Conservation (phyloP, 2,113 vertebrate genomes). For the Microcebus jonahi region DNA sequence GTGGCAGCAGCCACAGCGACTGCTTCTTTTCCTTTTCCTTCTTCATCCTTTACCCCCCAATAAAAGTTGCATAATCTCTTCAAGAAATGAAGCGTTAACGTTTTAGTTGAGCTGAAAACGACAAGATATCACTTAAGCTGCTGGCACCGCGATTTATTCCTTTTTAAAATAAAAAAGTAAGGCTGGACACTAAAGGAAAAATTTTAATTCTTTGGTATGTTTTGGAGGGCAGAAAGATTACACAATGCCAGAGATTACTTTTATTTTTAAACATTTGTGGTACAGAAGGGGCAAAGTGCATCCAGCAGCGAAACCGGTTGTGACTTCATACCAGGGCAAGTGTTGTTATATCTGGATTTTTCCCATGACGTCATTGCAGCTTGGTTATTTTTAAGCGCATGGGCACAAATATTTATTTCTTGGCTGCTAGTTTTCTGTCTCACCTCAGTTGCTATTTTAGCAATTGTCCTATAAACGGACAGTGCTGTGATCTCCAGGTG, state of each 20-base stretch:
- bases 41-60: neutral
- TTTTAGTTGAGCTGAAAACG: neutral
- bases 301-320: neutral
- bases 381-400: conserved; percentile 73
- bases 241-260: neutral
- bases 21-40: neutral
- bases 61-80: neutral
- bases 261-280: neutral
- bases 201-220: neutral
- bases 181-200: neutral
- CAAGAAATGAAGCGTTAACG: neutral
- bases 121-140: neutral
- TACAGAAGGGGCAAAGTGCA: neutral
- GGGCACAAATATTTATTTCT: conserved; percentile 61
- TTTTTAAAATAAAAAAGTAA: neutral
- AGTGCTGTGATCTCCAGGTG: conserved; percentile 41
- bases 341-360: conserved; percentile 31
- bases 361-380: conserved; percentile 58
- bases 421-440: conserved; percentile 53
- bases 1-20: rapidly evolving
- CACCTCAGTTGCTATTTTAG: conserved; percentile 72
- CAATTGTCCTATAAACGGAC: conserved; percentile 67
- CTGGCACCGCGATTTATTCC: neutral
- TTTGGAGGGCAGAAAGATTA: neutral
- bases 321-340: neutral